These are phyloP conservation scores for Sebastes matsubarae DNA, from an alignment of 2,797 vertebrate species.

Conservation along the genomic window DNA sequence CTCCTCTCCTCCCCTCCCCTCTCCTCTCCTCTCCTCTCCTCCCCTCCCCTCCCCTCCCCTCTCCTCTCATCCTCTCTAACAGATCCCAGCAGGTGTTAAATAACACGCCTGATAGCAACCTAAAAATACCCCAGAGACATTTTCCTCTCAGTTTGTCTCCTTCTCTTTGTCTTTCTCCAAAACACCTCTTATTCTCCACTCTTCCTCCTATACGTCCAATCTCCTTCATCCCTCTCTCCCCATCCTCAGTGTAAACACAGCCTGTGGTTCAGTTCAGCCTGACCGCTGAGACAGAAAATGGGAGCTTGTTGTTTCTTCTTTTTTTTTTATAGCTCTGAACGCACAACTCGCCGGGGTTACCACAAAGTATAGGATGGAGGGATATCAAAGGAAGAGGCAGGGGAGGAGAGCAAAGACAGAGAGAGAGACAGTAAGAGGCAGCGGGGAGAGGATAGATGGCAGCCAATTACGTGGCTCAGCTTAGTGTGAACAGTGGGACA, in stretches of 20 bases:
- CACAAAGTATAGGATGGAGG: neutral
- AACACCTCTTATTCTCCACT: neutral
- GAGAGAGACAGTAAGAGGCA: neutral
- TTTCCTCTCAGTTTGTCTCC: constrained; percentile 10
- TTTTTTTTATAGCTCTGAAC: neutral
- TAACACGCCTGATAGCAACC: constrained; percentile 7
- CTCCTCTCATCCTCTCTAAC: neutral
- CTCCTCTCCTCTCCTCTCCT: rapidly evolving
- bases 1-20: no score
- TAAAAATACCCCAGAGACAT: constrained; percentile 35
- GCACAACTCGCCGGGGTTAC: neutral
- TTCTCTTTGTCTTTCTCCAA: neutral
- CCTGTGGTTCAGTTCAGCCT: constrained; percentile 22
- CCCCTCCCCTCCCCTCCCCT: neutral
- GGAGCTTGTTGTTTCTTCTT: neutral
- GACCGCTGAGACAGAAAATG: constrained; percentile 49
- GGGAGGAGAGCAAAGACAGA: neutral
- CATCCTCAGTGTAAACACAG: constrained; percentile 27
- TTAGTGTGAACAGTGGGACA: constrained; percentile 68
- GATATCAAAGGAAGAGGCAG: constrained; percentile 3
- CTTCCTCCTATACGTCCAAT: neutral
- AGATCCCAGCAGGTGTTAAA: constrained; percentile 41
- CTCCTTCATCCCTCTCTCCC: neutral
- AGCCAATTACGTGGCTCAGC: constrained; percentile 66
- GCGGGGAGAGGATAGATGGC: constrained; percentile 46